Base-by-base conservation (phyloP, 2,797 vertebrate species). In the Epinephelus awoara region DNA sequence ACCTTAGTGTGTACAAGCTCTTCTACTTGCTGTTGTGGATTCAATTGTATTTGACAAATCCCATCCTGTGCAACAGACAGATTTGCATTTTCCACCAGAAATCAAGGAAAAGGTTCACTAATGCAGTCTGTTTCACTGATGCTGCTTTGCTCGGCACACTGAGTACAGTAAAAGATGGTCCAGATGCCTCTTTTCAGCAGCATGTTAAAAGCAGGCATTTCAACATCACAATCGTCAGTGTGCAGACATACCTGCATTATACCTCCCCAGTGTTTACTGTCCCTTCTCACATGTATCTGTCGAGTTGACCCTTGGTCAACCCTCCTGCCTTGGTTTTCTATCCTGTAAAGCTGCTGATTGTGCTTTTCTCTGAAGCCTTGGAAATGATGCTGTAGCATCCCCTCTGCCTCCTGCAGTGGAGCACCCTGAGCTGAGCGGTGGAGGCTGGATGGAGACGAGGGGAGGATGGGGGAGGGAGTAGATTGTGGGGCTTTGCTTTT, bases 401-500 rank as follows among this genome's bases (percentile, higher is more conserved):
- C 55, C 62, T 21, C 34, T 34, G 58, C 68, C 59, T 82, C 55
- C 23, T 72, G 47, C 59, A 54, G 77, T 2, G 23, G 55, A 67
- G 49, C 62, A 56, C 51, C 70, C 51, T 14, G 49, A 81, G 64
- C 75, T 47, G 78, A 72, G 58, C 9, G 2, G 57, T 47, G 58
- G 50, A 56, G 51, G 19, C 27, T 57, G 51, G 63, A n/a, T 51
- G 68, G n/a, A 49, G 47, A 18, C 0, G 19, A 29, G 52, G 50
- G 11, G n/a, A 17, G 34, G 18, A 17, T 0, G 46, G 11, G 2
- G 14, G 55, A 1, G 3, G 38, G 47, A 49, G 25, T 5, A 58
- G 13, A 58, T 64, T 57, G 70, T 46, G 49, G 67, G 52, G 59
- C 15, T 79, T 66, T 82, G 72, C 86, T 89, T 89, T 83, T 87